Conservation (phyloP, 1,140 invertebrate genomes). For the Eriocheir sinensis region DNA sequence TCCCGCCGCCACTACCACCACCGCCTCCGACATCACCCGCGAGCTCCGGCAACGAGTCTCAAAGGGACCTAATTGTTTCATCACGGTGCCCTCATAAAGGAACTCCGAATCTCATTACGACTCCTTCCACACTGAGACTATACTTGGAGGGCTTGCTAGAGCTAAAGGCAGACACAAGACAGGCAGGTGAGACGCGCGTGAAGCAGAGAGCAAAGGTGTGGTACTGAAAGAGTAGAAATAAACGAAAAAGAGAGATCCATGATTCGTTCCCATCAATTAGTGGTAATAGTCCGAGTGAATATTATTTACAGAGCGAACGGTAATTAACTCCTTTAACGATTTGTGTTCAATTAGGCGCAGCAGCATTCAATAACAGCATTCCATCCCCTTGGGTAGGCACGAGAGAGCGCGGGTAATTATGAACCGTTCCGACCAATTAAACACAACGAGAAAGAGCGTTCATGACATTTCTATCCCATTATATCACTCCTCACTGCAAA, state of each 20-base stretch:
- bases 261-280: not conserved
- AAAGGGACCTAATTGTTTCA: not conserved
- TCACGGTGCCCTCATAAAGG: not conserved
- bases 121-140: not conserved
- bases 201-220: too few relatives aligned
- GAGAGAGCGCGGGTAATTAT: not conserved
- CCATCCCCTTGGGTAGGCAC: not conserved
- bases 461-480: slow-evolving; percentile 16
- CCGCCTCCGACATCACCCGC: too few relatives aligned
- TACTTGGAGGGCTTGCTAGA: not conserved
- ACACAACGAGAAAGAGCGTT: not conserved
- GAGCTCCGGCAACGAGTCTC: too few relatives aligned
- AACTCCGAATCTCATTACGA: not conserved
- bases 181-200: too few relatives aligned
- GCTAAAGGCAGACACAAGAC: not conserved
- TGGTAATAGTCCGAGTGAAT: too few relatives aligned
- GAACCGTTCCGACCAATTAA: not conserved
- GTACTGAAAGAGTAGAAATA: too few relatives aligned
- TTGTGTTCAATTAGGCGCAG: not conserved
- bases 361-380: not conserved
- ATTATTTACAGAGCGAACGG: not conserved
- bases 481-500: not conserved
- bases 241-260: too few relatives aligned
- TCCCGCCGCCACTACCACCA: too few relatives aligned
- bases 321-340: not conserved